Percentiles rank a stretch among this genome's conserved stretches.
phyloP scores from a whole-genome alignment of 2,113 vertebrate species.

The Poeciliopsis prolifica region DNA sequence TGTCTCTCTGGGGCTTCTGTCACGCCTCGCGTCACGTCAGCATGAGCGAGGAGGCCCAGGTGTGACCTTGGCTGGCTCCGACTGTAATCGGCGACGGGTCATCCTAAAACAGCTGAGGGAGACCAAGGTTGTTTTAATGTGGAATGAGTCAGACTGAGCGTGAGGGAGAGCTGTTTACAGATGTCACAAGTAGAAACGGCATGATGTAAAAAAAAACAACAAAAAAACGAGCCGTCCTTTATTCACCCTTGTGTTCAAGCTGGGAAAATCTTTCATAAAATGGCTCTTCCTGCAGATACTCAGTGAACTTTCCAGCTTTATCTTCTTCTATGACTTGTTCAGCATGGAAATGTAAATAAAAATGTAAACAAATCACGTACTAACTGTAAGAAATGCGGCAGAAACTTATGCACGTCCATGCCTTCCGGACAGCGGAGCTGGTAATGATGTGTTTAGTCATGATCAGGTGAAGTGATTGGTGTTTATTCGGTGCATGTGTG shows the following conservation, averaged over 20 bases:
- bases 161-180: not conserved
- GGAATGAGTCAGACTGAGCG: not conserved
- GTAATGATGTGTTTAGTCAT: constrained; percentile 12
- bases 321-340: constrained; percentile 23
- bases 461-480: constrained; percentile 14
- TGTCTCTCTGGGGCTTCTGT: constrained; percentile 51
- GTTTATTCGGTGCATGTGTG: constrained; percentile 5
- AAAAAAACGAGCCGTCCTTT: not conserved
- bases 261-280: constrained; percentile 32
- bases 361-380: constrained; percentile 12
- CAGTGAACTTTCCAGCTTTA: not conserved
- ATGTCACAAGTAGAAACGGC: not conserved
- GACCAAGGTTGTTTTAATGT: constrained; percentile 6
- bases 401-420: not conserved
- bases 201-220: not conserved
- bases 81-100: constrained; percentile 29
- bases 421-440: not conserved
- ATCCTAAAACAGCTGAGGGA: constrained; percentile 11
- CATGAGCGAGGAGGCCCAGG: constrained; percentile 22
- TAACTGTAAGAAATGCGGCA: not conserved
- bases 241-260: not conserved
- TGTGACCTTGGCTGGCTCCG: constrained; percentile 66
- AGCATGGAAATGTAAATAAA: constrained; percentile 34
- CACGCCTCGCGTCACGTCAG: constrained; percentile 21
- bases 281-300: constrained; percentile 21